Conservation (phyloP, 2,113 vertebrate species). For the Halichoeres trimaculatus region DNA sequence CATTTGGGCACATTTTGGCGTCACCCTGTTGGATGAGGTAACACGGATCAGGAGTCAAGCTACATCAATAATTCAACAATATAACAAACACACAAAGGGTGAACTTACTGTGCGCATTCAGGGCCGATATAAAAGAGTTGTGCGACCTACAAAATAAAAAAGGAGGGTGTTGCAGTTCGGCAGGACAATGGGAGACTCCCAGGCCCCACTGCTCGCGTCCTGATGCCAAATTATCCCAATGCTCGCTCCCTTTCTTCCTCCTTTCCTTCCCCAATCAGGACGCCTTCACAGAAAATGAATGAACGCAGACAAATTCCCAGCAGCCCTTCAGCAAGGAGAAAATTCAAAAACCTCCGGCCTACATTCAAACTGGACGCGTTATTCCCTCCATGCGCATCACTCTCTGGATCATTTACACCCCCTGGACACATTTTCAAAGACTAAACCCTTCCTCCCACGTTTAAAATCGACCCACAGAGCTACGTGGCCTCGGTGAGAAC, state of each 20-base stretch:
- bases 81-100: slow-evolving; percentile 37
- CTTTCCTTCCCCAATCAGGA: slow-evolving; percentile 15
- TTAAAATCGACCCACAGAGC: slow-evolving; percentile 2
- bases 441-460: neutral
- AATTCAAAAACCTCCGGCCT: slow-evolving; percentile 52
- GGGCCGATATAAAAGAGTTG: slow-evolving; percentile 30
- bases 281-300: slow-evolving; percentile 67
- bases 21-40: neutral
- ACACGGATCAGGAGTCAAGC: slow-evolving; percentile 14
- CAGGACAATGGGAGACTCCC: slow-evolving; percentile 72
- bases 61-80: slow-evolving; percentile 41
- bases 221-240: slow-evolving; percentile 52
- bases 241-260: slow-evolving; percentile 7
- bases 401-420: neutral
- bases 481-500: slow-evolving; percentile 57
- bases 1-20: slow-evolving; percentile 12
- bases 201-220: slow-evolving; percentile 54
- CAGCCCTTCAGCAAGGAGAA: slow-evolving; percentile 12
- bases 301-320: slow-evolving; percentile 35
- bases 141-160: slow-evolving; percentile 28
- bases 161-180: slow-evolving; percentile 35
- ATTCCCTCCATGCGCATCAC: slow-evolving; percentile 41
- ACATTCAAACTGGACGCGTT: slow-evolving; percentile 31
- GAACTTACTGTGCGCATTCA: slow-evolving; percentile 35
- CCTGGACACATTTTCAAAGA: neutral